phyloP scores from a whole-genome alignment of 2,113 vertebrate species.

The Megalops atlanticus region DNA sequence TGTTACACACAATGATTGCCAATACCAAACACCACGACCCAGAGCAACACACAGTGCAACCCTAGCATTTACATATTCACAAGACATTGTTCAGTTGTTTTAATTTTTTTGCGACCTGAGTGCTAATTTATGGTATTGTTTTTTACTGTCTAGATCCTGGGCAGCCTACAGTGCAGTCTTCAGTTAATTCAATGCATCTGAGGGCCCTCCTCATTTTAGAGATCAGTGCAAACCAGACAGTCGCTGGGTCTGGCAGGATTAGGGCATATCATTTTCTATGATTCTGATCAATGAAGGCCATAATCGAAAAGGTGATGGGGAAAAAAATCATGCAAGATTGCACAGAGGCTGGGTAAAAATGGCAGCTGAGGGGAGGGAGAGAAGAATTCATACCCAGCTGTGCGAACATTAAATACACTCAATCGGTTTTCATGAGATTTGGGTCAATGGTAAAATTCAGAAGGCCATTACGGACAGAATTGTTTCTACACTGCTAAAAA shows the following conservation, averaged over 20 bases:
- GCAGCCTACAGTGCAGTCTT: too few relatives aligned
- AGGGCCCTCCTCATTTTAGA: not conserved
- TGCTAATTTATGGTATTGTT: not conserved
- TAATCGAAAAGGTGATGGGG: constrained; percentile 3
- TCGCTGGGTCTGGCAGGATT: not conserved
- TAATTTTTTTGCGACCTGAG: not conserved
- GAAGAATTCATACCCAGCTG: not conserved
- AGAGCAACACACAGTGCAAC: not conserved
- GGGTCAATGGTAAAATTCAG: constrained; percentile 29
- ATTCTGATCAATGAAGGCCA: not conserved
- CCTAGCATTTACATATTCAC: not conserved
- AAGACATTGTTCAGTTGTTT: not conserved
- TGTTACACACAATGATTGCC: not conserved
- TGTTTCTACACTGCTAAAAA: constrained; percentile 27
- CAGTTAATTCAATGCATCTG: too few relatives aligned
- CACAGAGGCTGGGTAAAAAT: not conserved
- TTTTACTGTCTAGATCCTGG: not conserved
- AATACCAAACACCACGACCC: not conserved
- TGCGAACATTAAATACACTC: constrained; percentile 20
- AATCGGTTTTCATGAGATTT: constrained; percentile 24
- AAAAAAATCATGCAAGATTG: not conserved
- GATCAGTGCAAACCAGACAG: not conserved
- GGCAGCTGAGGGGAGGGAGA: not conserved
- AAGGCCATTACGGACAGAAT: constrained; percentile 27
- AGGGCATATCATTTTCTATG: not conserved